Evolutionary conservation across 2,797 vertebrate genomes (phyloP), one percentile per base, ranked within the genome.

Genomic region (Oryzias sinensis): DNA sequence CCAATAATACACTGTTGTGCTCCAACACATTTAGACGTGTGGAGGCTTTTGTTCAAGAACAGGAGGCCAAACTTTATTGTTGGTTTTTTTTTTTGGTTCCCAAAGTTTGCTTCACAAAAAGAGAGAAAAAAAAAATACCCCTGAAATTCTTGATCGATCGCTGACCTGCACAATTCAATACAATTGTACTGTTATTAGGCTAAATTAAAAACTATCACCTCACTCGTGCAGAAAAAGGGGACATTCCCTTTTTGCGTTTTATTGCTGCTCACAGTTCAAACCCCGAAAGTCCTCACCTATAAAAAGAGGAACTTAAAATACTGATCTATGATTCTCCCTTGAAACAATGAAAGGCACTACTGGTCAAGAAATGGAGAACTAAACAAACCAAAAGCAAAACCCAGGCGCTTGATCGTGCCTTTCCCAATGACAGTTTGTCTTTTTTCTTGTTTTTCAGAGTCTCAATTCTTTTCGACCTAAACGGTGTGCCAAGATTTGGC

Each of bases 311-410:
- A 83, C 60, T 80, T 73, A 86, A 89, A 87, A 89, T 41, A 1
- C 90, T 93, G 89, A 56, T 76, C 91, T 92, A 95, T 82, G 83
- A 94, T 93, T 93, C 93, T 95, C 94, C 93, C 93, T 90, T 90
- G 78, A 94, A 93, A 94, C 91, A 88, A 95, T 92, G 91, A 94
- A 98, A 99, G 97, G 96, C 97, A 99, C 96, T 96, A 95, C 94
- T 93, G 96, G 97, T 94, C 93, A 92, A 37, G 88, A 93, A 88
- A 94, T 85, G 72, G 94, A 90, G 89, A 93, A 88, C 68, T 76
- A 83, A 89, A 79, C 73, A 73, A 82, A 90, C 70, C 88, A 91
- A 79, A 88, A 80, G 47, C 70, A 68, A 82, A 81, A 58, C 58
- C 76, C 71, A 47, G 88, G 90, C 51, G 75, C 85, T 88, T 82